A percentile compares a stretch with the other conserved stretches of the same genome.
These are phyloP conservation scores for Drosophila mayaguana DNA, from an alignment of 2,888 invertebrate species.

Conservation along the genomic window DNA sequence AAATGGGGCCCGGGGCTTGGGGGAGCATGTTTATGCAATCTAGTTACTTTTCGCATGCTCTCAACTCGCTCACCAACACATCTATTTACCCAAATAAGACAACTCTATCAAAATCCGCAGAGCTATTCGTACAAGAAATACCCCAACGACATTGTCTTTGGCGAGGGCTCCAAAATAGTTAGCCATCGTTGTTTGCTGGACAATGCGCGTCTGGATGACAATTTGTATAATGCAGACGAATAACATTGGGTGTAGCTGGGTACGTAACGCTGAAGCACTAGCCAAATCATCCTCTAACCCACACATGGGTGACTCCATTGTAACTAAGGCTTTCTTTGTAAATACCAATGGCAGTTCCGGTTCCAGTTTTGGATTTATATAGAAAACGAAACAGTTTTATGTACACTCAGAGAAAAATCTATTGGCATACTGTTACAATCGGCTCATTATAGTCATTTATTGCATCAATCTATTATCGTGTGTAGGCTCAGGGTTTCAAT, in stretches of 20 bases:
- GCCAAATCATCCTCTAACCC: conserved; percentile 28
- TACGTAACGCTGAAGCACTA: conserved; percentile 51
- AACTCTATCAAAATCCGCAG: conserved; percentile 53
- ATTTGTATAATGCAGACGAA: conserved; percentile 72
- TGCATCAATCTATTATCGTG: too few relatives aligned
- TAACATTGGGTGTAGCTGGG: conserved; percentile 46
- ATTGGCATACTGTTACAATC: background rate
- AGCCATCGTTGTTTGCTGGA: conserved; percentile 42
- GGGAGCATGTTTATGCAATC: conserved; percentile 51
- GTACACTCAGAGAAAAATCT: background rate
- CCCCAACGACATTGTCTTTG: conserved; percentile 64
- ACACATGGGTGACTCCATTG: conserved; percentile 10
- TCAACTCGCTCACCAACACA: conserved; percentile 22
- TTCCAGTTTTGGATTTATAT: background rate
- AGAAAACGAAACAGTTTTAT: conserved; percentile 1
- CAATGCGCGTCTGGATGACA: conserved; percentile 66
- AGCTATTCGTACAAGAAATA: conserved; percentile 37
- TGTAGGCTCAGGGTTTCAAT: too few relatives aligned
- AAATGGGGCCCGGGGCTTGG: background rate
- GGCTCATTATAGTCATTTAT: too few relatives aligned
- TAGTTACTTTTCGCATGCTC: conserved; percentile 46
- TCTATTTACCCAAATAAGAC: background rate
- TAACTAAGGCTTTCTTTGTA: conserved; percentile 25
- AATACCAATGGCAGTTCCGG: conserved; percentile 14
- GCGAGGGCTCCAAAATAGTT: conserved; percentile 73